Evolutionary conservation across 2,888 invertebrate species (phyloP), one percentile per base, ranked within the genome.

Genomic region (Lithosia quadra): DNA sequence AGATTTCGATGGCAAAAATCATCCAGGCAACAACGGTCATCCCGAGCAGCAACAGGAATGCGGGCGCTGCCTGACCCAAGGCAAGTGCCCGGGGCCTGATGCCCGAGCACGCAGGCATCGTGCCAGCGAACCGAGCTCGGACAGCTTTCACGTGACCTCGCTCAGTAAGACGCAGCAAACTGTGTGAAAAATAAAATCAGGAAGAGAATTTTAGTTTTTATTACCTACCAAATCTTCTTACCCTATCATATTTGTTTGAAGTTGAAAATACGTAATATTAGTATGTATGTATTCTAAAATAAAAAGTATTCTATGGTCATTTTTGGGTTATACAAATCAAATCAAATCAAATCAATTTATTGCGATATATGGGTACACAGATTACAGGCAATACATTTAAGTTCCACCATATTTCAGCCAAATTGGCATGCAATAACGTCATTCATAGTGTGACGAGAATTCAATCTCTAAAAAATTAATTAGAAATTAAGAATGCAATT

Each of bases 61-160:
- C 94, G 0, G 94, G 94, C 0, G 94, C 93, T 0, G 94, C 94
- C 75, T 94, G 93, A 0, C 94, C 94, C 8, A 94, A 84, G 0
- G 93, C 89, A 2, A 94, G 86, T 0, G 94, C 91, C 0, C 94
- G 89, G 0, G 94, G 94, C 11, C 84, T 86, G 13, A 86, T 83
- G 0, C 94, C 94, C 0, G 92, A 90, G 75, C 94, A 94, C 0
- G 82, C 80, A 0, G 92, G 90, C 55, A 84, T 84, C 11, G 71
- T 69, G 7, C 86, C 91, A 0, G 88, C 83, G 18, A 91, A 88
- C 0, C 92, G 90, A 0, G 86, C 83, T 0, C 85, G 85, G 0
- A 85, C 80, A 0, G 84, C 90, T 2, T 78, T 76, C 56, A 87
- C 72, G 75, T 92, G 93, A 0, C 94, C 94, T 0, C 93, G 90